phyloP scores from a whole-genome alignment of 2,113 vertebrate species.

The Neoarius graeffei region DNA sequence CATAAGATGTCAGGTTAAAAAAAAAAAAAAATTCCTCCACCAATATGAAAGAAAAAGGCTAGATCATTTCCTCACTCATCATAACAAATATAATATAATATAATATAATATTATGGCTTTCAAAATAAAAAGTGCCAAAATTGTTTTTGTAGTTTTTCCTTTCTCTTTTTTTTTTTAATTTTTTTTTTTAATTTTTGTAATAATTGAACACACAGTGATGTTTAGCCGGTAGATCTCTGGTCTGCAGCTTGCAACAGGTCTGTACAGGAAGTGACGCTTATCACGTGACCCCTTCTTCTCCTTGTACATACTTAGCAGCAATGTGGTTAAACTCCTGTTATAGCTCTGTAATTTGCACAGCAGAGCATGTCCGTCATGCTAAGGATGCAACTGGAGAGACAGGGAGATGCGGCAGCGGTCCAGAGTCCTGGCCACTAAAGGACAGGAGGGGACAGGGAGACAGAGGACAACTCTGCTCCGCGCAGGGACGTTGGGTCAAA shows the following conservation, averaged over 20 bases:
- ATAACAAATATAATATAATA: conserved; percentile 72
- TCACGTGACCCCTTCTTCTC: conserved; percentile 20
- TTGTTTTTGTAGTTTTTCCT: conserved; percentile 54
- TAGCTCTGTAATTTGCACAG: conserved; percentile 58
- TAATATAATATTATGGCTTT: conserved; percentile 79
- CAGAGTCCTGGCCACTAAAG: conserved; percentile 58
- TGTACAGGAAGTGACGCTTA: conserved; percentile 56
- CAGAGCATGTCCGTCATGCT: conserved; percentile 58
- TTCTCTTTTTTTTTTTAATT: conserved; percentile 52
- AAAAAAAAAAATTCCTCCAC: conserved; percentile 12
- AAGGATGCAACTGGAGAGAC: conserved; percentile 12
- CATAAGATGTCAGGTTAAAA: not conserved
- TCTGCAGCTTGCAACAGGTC: conserved; percentile 51
- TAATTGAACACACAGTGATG: conserved; percentile 84
- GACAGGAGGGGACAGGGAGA: conserved; percentile 26
- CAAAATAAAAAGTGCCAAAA: conserved; percentile 82
- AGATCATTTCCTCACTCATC: conserved; percentile 52
- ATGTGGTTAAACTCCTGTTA: conserved; percentile 59
- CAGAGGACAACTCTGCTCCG: conserved; percentile 6
- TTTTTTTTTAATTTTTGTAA: conserved; percentile 64
- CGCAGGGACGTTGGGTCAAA: not conserved
- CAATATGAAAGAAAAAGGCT: conserved; percentile 34
- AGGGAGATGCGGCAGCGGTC: conserved; percentile 51
- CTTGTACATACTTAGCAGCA: conserved; percentile 30
- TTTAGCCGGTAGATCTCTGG: conserved; percentile 73